These are phyloP conservation scores for Xenopus tropicalis DNA, from an alignment of 2,113 vertebrate genomes.

Conservation along the genomic window DNA sequence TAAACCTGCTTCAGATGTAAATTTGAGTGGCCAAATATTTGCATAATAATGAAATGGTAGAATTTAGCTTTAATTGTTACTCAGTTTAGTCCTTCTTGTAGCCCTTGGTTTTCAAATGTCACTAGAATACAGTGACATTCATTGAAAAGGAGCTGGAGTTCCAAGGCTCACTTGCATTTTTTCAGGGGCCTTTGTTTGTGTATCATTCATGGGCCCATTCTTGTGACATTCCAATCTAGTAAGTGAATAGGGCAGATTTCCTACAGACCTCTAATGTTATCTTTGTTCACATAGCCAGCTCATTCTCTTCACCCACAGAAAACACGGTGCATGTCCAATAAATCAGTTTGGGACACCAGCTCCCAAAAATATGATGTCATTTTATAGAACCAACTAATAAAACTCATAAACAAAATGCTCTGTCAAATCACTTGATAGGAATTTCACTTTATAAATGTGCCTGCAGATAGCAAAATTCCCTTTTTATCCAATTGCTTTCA, in stretches of 20 bases:
- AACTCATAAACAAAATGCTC: conserved; percentile 13
- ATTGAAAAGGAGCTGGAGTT: conserved; percentile 21
- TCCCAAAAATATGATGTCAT: background rate
- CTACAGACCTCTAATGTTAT: conserved; percentile 26
- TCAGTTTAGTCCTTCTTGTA: background rate
- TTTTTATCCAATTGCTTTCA: conserved; percentile 45
- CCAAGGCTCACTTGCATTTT: conserved; percentile 36
- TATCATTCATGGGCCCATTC: conserved; percentile 21
- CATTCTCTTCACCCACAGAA: conserved; percentile 7
- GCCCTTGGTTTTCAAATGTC: background rate
- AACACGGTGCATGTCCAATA: background rate
- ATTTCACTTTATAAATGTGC: background rate
- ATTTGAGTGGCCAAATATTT: background rate
- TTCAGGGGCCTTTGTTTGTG: conserved; percentile 18
- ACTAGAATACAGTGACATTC: conserved; percentile 26
- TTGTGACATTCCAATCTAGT: conserved; percentile 35
- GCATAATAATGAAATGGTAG: background rate
- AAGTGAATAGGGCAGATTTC: conserved; percentile 21
- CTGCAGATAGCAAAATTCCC: conserved; percentile 19
- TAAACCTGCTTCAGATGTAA: background rate
- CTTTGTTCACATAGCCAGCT: conserved; percentile 41
- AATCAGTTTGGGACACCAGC: background rate
- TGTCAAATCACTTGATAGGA: background rate
- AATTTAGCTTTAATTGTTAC: background rate
- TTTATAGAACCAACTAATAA: background rate